phyloP scores from a whole-genome alignment of 2,797 vertebrate species.

The Vespertilio murinus region DNA sequence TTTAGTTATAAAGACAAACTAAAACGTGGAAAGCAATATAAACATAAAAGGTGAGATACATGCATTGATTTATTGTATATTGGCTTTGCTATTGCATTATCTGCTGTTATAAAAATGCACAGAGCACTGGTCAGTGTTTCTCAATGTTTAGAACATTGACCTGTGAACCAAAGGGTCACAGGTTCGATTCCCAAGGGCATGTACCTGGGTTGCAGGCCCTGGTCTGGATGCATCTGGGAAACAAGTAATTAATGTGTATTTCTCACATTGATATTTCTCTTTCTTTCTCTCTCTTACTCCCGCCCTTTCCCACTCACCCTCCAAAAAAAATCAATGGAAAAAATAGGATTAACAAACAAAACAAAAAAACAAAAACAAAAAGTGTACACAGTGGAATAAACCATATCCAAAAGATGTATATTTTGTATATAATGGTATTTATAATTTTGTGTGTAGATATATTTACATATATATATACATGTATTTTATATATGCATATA shows the following conservation, averaged over 20 bases:
- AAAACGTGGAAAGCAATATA: background rate
- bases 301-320: too few relatives aligned
- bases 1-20: background rate
- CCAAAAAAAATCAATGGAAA: too few relatives aligned
- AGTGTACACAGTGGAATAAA: background rate
- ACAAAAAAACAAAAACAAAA: background rate
- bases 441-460: background rate
- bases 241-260: too few relatives aligned
- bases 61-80: background rate
- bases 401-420: background rate
- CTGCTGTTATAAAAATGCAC: background rate
- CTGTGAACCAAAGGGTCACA: too few relatives aligned
- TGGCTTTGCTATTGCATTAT: background rate
- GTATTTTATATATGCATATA: background rate
- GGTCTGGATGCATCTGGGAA: too few relatives aligned
- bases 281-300: too few relatives aligned
- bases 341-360: too few relatives aligned
- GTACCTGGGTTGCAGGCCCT: too few relatives aligned
- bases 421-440: background rate
- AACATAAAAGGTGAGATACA: background rate
- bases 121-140: background rate
- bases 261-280: too few relatives aligned
- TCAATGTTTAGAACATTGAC: too few relatives aligned
- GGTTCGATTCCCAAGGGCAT: too few relatives aligned
- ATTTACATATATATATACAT: background rate